Evolutionary conservation across 2,888 invertebrate species (phyloP).

Genomic region (Cataglyphis cursor): DNA sequence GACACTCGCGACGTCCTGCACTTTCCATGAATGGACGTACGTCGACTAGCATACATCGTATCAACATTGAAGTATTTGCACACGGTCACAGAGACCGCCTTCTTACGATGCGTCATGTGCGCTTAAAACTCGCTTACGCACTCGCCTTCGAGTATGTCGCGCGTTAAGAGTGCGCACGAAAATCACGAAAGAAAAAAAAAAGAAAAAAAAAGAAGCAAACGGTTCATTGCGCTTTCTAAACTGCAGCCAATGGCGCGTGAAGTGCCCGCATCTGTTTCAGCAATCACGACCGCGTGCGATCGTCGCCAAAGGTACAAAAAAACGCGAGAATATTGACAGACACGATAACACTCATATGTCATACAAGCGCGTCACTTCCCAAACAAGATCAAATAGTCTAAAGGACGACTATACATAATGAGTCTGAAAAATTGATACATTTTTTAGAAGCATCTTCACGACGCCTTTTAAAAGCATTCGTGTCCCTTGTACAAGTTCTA

Average conservation of each 20-base stretch:
- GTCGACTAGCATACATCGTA: slow-evolving; percentile 68
- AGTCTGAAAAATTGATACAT: neutral
- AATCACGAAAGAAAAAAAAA: slow-evolving; percentile 16
- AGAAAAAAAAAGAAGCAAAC: slow-evolving; percentile 26
- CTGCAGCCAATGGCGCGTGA: slow-evolving; percentile 49
- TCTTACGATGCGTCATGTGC: slow-evolving; percentile 54
- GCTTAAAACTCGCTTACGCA: slow-evolving; percentile 47
- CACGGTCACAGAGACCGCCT: slow-evolving; percentile 56
- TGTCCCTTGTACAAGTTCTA: neutral
- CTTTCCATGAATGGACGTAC: slow-evolving; percentile 79
- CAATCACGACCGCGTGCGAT: slow-evolving; percentile 19
- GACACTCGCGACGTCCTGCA: slow-evolving; percentile 59
- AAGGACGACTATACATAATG: neutral
- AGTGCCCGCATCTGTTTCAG: slow-evolving; percentile 5
- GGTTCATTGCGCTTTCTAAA: slow-evolving; percentile 69
- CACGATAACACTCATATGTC: neutral
- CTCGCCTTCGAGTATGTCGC: slow-evolving; percentile 12
- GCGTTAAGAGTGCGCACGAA: slow-evolving; percentile 11
- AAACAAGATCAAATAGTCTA: neutral
- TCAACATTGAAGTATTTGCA: slow-evolving; percentile 59
- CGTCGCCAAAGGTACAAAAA: neutral
- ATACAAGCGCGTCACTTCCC: neutral
- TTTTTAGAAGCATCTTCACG: neutral
- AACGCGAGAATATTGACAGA: neutral
- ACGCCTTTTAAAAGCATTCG: neutral